Evolutionary conservation across 2,113 vertebrate genomes (phyloP).

Genomic region (Pelobates fuscus): DNA sequence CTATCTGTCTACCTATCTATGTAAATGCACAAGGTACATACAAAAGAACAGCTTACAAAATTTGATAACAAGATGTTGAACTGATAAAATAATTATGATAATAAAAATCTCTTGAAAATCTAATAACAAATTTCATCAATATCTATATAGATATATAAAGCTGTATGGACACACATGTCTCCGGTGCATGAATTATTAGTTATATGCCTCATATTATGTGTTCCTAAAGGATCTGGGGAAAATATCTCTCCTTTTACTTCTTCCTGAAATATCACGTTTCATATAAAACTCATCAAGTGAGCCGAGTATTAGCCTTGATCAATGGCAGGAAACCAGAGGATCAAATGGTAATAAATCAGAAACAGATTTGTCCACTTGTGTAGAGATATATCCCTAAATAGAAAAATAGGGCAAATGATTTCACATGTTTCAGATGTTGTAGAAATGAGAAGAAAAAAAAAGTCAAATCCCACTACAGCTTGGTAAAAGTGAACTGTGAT

Average conservation of each 20-base stretch:
- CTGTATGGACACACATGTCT: background rate
- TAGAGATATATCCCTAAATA: constrained; percentile 70
- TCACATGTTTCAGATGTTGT: constrained; percentile 63
- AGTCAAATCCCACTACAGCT: background rate
- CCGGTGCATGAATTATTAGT: background rate
- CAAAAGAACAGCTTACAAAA: no score
- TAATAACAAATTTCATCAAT: no score
- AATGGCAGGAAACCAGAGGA: constrained; percentile 96
- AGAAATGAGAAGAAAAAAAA: constrained; percentile 34
- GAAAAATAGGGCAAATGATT: constrained; percentile 74
- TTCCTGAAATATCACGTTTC: constrained; percentile 86
- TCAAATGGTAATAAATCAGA: constrained; percentile 94
- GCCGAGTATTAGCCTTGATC: constrained; percentile 89
- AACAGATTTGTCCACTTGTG: constrained; percentile 80
- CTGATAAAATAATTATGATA: no score
- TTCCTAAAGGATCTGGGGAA: constrained; percentile 37
- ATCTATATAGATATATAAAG: no score
- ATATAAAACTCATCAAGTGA: constrained; percentile 88
- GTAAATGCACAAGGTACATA: no score
- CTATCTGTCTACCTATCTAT: no score
- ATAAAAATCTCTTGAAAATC: no score
- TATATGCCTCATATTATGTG: constrained; percentile 23
- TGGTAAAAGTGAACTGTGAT: constrained; percentile 3
- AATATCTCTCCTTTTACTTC: constrained; percentile 68
- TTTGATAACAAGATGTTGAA: no score